Evolutionary conservation across 2,113 vertebrate species (phyloP), one percentile per base, ranked within the genome.

Genomic region (Rhinoptilus africanus): DNA sequence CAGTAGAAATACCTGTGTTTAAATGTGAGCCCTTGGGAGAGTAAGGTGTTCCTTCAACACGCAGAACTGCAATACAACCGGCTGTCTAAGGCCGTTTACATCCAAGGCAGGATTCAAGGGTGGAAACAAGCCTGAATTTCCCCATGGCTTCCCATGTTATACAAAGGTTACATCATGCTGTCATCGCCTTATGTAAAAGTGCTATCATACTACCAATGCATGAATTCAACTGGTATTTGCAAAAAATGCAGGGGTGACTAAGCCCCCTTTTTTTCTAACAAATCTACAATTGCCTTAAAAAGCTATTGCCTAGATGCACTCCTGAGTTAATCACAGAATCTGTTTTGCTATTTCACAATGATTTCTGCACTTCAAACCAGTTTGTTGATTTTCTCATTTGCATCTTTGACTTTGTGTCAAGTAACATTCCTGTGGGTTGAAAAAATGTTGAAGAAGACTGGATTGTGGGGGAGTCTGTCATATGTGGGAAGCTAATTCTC

Each of bases 381-480:
- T 68, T 89, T 85, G 35, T 60, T 80, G 35, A 81, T 92, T 97
- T 93, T 87, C 73, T 53, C 48, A 80, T 91, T 78, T 89, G 57
- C 73, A 73, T 92, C 69, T 91, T 87, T 79, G 88, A 84, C 88
- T 84, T 88, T 41, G 37, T 78, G 89, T 91, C 84, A 85, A 48
- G 18, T 82, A 43, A 78, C 34, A 87, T 93, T 68, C 23, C 57
- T 67, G 84, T 82, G 57, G 76, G 73, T 23, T 92, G 88, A 48
- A 85, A 72, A 89, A 76, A 82, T 1, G 9, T 28, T 91, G 41
- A 68, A 75, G 64, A 92, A 86, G 47, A 37, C 5, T 53, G 35
- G 79, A 60, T 67, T 93, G 64, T 24, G 64, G 27, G 51, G 83
- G 69, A 87, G 30, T 68, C 69, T 89, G 80, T 68, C 76, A 23